A percentile compares a stretch with the other conserved stretches of the same genome.
These are phyloP conservation scores for Cordilura impudica DNA, from an alignment of 2,888 invertebrate genomes.

Conservation along the genomic window DNA sequence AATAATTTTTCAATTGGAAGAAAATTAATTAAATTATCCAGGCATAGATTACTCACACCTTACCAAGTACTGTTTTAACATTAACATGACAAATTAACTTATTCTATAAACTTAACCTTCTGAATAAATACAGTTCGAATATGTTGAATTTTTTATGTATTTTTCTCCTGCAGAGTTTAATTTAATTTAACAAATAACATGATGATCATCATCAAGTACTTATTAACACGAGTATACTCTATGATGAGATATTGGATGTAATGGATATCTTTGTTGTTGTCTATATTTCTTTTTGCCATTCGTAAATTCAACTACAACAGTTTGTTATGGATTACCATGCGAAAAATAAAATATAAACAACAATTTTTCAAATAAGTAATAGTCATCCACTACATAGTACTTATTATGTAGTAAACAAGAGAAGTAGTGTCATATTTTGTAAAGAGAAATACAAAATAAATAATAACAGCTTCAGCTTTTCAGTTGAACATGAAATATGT, in stretches of 20 bases:
- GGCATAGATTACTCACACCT: no score
- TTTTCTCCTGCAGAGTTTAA: no score
- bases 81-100: no score
- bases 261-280: conserved; percentile 43
- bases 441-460: not conserved
- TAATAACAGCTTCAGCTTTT: not conserved
- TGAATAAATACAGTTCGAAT: no score
- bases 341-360: conserved; percentile 8
- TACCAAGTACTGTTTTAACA: no score
- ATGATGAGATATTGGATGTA: conserved; percentile 27
- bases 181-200: no score
- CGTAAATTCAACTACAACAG: conserved; percentile 32
- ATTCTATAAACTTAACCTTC: no score
- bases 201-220: no score
- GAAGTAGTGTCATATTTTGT: not conserved
- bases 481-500: conserved; percentile 24
- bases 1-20: no score
- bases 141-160: no score
- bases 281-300: conserved; percentile 19
- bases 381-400: conserved; percentile 25
- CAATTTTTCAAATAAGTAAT: conserved; percentile 14
- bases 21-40: no score
- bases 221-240: conserved; percentile 1
- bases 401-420: conserved; percentile 12
- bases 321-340: conserved; percentile 19